Percentiles rank a stretch among this genome's conserved stretches.
These are phyloP conservation scores for Nannobrachium achirus DNA, from an alignment of 2,113 vertebrate genomes.

Conservation along the genomic window DNA sequence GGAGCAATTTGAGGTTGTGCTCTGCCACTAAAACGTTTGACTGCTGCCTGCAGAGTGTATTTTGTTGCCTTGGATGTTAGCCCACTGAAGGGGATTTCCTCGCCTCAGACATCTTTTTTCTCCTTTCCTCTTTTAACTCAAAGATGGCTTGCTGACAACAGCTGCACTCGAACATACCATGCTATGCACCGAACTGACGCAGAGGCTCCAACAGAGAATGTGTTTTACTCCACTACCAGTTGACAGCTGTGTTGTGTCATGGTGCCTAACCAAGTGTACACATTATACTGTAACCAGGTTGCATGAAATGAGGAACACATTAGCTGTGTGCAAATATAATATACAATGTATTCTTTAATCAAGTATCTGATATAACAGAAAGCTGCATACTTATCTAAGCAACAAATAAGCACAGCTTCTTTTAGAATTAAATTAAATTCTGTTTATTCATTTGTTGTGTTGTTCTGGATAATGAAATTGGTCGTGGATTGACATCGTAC, in stretches of 20 bases:
- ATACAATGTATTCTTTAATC: too few species aligned
- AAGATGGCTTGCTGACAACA: slow-evolving; percentile 75
- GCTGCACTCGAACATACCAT: slow-evolving; percentile 64
- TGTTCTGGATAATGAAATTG: neutral
- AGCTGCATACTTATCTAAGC: too few species aligned
- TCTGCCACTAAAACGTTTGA: slow-evolving; percentile 55
- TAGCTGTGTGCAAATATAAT: too few species aligned
- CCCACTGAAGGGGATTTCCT: slow-evolving; percentile 82
- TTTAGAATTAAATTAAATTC: neutral
- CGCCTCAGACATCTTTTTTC: slow-evolving; percentile 69
- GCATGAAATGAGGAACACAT: neutral
- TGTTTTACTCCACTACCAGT: neutral
- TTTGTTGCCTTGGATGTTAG: slow-evolving; percentile 73
- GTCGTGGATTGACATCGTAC: neutral
- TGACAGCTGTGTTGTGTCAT: slow-evolving; percentile 35
- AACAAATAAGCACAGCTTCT: neutral
- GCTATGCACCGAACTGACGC: slow-evolving; percentile 54
- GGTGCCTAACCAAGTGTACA: slow-evolving; percentile 11
- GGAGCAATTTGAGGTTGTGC: slow-evolving; percentile 46
- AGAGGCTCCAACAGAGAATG: slow-evolving; percentile 28
- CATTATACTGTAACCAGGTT: slow-evolving; percentile 8
- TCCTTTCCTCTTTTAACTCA: slow-evolving; percentile 82
- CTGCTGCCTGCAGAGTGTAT: slow-evolving; percentile 58
- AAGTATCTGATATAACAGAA: too few species aligned
- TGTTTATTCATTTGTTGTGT: neutral